Base-by-base conservation (phyloP, 1,140 invertebrate species). In the Mya arenaria region DNA sequence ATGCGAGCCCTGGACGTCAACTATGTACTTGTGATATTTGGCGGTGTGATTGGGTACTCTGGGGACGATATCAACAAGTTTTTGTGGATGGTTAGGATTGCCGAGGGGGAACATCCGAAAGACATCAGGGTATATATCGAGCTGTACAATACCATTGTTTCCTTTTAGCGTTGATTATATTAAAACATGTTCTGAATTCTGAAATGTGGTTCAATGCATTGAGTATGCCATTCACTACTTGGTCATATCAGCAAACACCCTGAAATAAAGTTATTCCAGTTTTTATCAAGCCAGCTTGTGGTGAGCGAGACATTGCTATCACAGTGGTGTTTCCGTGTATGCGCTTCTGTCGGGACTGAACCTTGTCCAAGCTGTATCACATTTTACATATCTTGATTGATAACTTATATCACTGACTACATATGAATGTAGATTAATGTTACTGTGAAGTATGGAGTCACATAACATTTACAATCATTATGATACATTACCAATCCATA, bases 41-140 rank as follows among this genome's bases (percentile, higher is more conserved):
- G 99, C 34, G 99, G 99, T 28, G 97, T 99, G 23, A 99, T 99
- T 88, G 98, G 99, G 0, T 99, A 99, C 92, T 99, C 98, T 0
- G 98, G 98, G 0, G 99, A 99, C 93, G 99, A 99, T 92, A 99
- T 99, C 87, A 99, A 99, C 91, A 99, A 99, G 93, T 99, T 99
- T 92, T 95, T 99, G 69, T 99, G 99, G 99, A 99, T 99, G 99
- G 99, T 99, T 4, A 93, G 99, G 83, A 99, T 99, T 86, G 99
- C 98, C 32, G 99, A 99, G 94, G 99, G 98, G 10, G 98, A 99
- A 94, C 98, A 99, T 94, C 99, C 98, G 10, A 98, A 98, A 92
- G 98, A 99, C 91, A 99, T 99, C 85, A 95, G 96, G 85, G 96
- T 96, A 91, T 93, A 39, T n/a, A n/a, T n/a, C n/a, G n/a, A n/a